Evolutionary conservation across 2,888 invertebrate genomes (phyloP), one percentile per base, ranked within the genome.

Genomic region (Troilus luridus): DNA sequence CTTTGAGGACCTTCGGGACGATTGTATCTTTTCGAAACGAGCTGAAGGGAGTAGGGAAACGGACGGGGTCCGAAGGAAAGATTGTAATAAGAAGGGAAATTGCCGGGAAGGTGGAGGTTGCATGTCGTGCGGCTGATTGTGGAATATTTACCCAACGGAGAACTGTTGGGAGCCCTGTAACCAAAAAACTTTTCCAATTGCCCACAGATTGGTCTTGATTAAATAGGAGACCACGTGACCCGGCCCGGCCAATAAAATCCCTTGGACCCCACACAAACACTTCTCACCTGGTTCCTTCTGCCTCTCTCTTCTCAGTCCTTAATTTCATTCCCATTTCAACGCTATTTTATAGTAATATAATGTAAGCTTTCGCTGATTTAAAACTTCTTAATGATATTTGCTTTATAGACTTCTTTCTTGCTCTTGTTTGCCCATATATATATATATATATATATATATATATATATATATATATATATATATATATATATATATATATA

Each of bases 131-230:
- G 81, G 77, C n/a, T 90, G 90, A 64, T 64, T 58, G 90, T 60
- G 60, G 90, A 88, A 81, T 90, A 90, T 90, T 90, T 90, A 90
- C 90, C 88, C 90, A 77, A 56, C 85, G 56, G 54, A 85, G 85
- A 85, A 85, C 72, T 58, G 59, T 54, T 89, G 58, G 91, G 58
- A 56, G 90, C 21, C 88, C 62, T 88, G 88, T 81, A 72, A 88
- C 91, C 88, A 88, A 88, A 92, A 92, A 92, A 92, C 92, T 92
- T 92, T 92, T 92, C 92, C 92, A 92, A 92, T 92, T 92, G 92
- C 92, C 91, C 91, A 91, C 91, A 92, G 92, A 92, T 92, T 92
- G 92, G 91, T 91, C 91, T 91, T 92, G 92, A 92, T 92, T 92
- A 92, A 92, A 92, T 91, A 92, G 92, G 91, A 88, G 88, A 89